phyloP scores from a whole-genome alignment of 92 coral and sea anemone species.

The Epizoanthus stellaris region DNA sequence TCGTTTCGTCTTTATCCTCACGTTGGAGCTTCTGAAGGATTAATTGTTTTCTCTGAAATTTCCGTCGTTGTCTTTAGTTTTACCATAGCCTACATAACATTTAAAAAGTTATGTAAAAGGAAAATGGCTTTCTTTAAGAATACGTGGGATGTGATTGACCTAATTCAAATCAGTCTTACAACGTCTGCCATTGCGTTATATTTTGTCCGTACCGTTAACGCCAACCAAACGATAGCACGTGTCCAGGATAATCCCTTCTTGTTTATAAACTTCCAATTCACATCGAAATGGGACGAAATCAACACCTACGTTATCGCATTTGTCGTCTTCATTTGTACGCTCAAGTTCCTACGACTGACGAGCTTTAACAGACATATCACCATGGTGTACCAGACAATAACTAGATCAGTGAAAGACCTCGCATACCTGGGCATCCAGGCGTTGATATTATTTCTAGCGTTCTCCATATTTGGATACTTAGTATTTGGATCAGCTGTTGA shows the following conservation, averaged over 20 bases:
- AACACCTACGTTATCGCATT: constrained; percentile 47
- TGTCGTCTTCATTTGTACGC: constrained; percentile 41
- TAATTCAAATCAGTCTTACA: constrained; percentile 32
- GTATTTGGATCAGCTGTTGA: constrained; percentile 37
- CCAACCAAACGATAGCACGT: constrained; percentile 34
- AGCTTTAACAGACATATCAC: constrained; percentile 53
- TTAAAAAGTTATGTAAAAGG: constrained; percentile 33
- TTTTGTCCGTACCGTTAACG: constrained; percentile 25
- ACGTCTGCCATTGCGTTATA: constrained; percentile 38
- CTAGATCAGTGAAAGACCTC: constrained; percentile 18
- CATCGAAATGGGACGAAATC: constrained; percentile 49
- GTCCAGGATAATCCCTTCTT: constrained; percentile 51
- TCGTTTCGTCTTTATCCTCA: constrained; percentile 54
- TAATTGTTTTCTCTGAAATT: constrained; percentile 35
- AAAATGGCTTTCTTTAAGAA: constrained; percentile 42
- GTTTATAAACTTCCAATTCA: constrained; percentile 52
- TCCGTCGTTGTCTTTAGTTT: constrained; percentile 34
- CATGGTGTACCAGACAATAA: constrained; percentile 31
- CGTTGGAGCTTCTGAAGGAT: constrained; percentile 34
- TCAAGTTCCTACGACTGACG: constrained; percentile 42
- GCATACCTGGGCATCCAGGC: constrained; percentile 39
- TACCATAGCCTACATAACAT: constrained; percentile 40
- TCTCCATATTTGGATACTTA: constrained; percentile 31
- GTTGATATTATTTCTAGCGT: constrained; percentile 34
- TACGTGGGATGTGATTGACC: constrained; percentile 36